Base-by-base conservation (phyloP, 2,888 invertebrate genomes). In the Drosophila cognata region DNA sequence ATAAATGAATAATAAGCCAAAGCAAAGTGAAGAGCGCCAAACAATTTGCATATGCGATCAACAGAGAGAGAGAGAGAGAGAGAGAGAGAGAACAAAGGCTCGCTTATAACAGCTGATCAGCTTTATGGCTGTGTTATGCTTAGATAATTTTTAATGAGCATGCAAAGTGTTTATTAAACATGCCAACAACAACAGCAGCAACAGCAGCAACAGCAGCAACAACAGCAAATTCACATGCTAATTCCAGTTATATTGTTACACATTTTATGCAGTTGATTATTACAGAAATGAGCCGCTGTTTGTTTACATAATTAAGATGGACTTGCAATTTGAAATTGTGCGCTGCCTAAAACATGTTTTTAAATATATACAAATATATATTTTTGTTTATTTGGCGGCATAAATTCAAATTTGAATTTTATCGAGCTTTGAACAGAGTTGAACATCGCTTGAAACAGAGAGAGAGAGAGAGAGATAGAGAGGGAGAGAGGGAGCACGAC, bases 121-220 rank as follows among this genome's bases (percentile, higher is more conserved):
- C 63, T 59, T 46, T 25, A 50, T 52, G 25, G 46, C 59, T 46
- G 28, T 25, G 68, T 78, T 87, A 78, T 83, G 86, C 83, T 84
- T 77, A 79, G 80, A 76, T 86, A 74, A 90, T 81, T 81, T 91
- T 91, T 91, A 92, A 92, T 91, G 90, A 83, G 89, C 89, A 92
- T 92, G 92, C 92, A 92, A 92, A 91, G 84, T 89, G 91, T 82
- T 90, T 90, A 88, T 87, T 89, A 82, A 83, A 84, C 84, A 79
- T 72, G 71, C 71, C 84, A 77, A 31, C 57, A 31, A 61, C 68
- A 64, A 41, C 69, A 66, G 72, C 71, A 77, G 7, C n/a, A 52
- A 41, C 69, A 66, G 72, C 71, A 77, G 7, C n/a, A 52, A 1
- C 48, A 16, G 1, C 16, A 28, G 1, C 35, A 25, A 25, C 28